Evolutionary conservation across 1,140 invertebrate genomes (phyloP), one percentile per base, ranked within the genome.

Genomic region (Drosophila kepulauana): DNA sequence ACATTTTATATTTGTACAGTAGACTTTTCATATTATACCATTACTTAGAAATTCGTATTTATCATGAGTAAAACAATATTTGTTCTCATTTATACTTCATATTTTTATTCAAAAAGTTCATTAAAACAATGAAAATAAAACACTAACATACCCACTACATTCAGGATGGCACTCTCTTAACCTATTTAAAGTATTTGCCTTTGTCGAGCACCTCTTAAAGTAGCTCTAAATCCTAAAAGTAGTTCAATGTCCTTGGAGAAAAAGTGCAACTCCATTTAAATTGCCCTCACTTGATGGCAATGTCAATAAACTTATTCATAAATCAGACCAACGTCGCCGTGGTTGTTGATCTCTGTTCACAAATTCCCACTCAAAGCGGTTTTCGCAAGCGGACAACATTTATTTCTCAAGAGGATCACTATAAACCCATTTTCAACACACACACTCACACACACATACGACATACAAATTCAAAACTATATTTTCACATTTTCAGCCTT

Each of bases 371-470:
- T 11, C 11, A 43, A 58, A 6, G 11, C n/a, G 67, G 35, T 28
- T 59, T 72, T 5, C 3, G 20, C 20, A 62, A 66, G 43, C 38
- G 20, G 54, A 41, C 41, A 38, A 20, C 35, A 64, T 45, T 57
- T 59, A 75, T 69, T 46, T 86, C 84, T 81, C 82, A 49, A 35
- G 75, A 77, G 84, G 82, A 87, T 88, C 84, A 43, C 79, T 67
- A 76, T 86, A 85, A 85, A 81, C 75, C 77, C 78, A 81, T 81
- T 84, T 81, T 63, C 45, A 73, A 64, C 61, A n/a, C 41, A 43
- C 41, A 43, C 41, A 38, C 20, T 0, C n/a, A 5, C 3, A 13
- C 41, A 38, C n/a, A n/a, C 11, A 25, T 25, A 25, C 20, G 3
- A 20, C 54, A 57, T 8, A 66, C 59, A 73, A 66, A 78, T 56